These are phyloP conservation scores for Tenthredo notha DNA, from an alignment of 2,888 invertebrate species.

Conservation along the genomic window DNA sequence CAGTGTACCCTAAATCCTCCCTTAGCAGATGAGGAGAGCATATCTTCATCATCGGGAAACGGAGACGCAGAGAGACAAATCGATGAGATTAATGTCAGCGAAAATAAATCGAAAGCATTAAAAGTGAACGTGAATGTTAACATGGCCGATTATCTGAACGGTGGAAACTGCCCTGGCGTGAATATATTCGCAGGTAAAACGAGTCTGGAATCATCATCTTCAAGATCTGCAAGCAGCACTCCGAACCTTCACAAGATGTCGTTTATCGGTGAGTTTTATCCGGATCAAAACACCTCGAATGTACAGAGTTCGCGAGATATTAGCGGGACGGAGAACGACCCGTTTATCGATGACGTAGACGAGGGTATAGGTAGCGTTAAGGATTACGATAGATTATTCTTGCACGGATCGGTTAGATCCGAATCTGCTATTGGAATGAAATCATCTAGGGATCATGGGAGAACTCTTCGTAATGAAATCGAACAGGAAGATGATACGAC, in stretches of 20 bases:
- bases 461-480: background rate
- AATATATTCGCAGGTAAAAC: slow-evolving; percentile 14
- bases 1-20: background rate
- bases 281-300: slow-evolving; percentile 61
- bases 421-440: slow-evolving; percentile 45
- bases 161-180: slow-evolving; percentile 15
- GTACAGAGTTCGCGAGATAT: slow-evolving; percentile 54
- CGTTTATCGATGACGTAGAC: slow-evolving; percentile 39
- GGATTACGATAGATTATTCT: slow-evolving; percentile 40
- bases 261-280: slow-evolving; percentile 68
- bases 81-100: slow-evolving; percentile 5
- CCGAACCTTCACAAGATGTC: slow-evolving; percentile 56
- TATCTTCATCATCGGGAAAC: background rate
- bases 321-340: slow-evolving; percentile 48
- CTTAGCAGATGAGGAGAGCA: background rate
- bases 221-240: slow-evolving; percentile 37
- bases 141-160: slow-evolving; percentile 7
- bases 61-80: background rate
- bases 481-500: slow-evolving; percentile 54
- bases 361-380: slow-evolving; percentile 50
- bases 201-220: slow-evolving; percentile 23
- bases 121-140: slow-evolving; percentile 38
- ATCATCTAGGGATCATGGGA: background rate
- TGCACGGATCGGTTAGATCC: slow-evolving; percentile 45
- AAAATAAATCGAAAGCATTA: background rate